Evolutionary conservation across 2,113 vertebrate species (phyloP).

Genomic region (Leucosticte australis): DNA sequence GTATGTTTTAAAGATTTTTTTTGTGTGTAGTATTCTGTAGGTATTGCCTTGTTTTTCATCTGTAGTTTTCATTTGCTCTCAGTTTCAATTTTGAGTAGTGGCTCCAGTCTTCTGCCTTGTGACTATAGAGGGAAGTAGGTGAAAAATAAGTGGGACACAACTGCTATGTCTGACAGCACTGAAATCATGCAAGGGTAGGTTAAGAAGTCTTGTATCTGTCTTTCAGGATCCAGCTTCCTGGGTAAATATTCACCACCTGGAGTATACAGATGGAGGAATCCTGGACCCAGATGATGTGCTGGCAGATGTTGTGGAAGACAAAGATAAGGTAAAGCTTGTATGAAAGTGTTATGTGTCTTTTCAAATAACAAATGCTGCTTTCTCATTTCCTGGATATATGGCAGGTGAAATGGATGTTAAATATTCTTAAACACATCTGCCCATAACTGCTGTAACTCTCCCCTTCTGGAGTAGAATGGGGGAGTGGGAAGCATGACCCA

Average conservation of each 20-base stretch:
- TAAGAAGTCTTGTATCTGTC: neutral
- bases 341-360: neutral
- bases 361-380: neutral
- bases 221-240: conserved; percentile 86
- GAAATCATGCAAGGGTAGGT: neutral
- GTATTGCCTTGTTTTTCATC: neutral
- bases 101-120: neutral
- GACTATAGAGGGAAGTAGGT: neutral
- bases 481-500: neutral
- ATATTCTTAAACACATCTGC: neutral
- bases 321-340: conserved; percentile 87
- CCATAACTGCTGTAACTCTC: neutral
- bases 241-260: conserved; percentile 94
- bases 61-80: neutral
- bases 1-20: neutral
- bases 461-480: neutral
- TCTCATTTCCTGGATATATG: neutral
- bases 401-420: neutral
- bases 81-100: neutral
- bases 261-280: conserved; percentile 96
- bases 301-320: conserved; percentile 95
- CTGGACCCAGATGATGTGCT: conserved; percentile 95
- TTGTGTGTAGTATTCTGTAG: neutral
- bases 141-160: neutral
- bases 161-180: neutral